Evolutionary conservation across 2,888 invertebrate species (phyloP).

Genomic region (Dicyrtomina minuta): DNA sequence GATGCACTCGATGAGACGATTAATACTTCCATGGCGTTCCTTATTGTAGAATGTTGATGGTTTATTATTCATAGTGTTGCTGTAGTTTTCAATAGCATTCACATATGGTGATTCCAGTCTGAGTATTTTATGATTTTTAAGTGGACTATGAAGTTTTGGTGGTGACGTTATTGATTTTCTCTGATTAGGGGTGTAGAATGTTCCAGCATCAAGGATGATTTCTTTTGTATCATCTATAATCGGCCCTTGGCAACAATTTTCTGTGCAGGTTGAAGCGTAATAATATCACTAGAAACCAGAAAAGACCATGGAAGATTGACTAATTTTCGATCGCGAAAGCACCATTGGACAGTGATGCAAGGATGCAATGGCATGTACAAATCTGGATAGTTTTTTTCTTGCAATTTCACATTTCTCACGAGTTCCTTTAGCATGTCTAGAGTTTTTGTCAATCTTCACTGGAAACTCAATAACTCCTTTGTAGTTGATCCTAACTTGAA

Average conservation of each 20-base stretch:
- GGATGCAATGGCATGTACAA: constrained; percentile 87
- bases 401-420: constrained; percentile 65
- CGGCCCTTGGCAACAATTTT: constrained; percentile 64
- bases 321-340: constrained; percentile 80
- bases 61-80: constrained; percentile 16
- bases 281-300: constrained; percentile 82
- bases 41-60: constrained; percentile 52
- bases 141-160: constrained; percentile 32
- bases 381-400: constrained; percentile 77
- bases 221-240: constrained; percentile 56
- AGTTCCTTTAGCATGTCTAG: constrained; percentile 59
- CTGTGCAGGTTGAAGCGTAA: constrained; percentile 87
- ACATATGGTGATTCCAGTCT: constrained; percentile 36
- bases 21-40: constrained; percentile 49
- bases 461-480: constrained; percentile 66
- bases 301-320: constrained; percentile 90
- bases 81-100: constrained; percentile 14
- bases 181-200: constrained; percentile 13
- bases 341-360: constrained; percentile 93
- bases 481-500: constrained; percentile 68
- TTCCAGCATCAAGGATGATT: constrained; percentile 22
- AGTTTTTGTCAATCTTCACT: constrained; percentile 57
- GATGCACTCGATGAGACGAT: constrained; percentile 47
- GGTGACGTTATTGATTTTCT: constrained; percentile 12
- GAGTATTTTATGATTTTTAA: constrained; percentile 29